phyloP scores from a whole-genome alignment of 2,888 invertebrate species.

The Drosophila putrida region DNA sequence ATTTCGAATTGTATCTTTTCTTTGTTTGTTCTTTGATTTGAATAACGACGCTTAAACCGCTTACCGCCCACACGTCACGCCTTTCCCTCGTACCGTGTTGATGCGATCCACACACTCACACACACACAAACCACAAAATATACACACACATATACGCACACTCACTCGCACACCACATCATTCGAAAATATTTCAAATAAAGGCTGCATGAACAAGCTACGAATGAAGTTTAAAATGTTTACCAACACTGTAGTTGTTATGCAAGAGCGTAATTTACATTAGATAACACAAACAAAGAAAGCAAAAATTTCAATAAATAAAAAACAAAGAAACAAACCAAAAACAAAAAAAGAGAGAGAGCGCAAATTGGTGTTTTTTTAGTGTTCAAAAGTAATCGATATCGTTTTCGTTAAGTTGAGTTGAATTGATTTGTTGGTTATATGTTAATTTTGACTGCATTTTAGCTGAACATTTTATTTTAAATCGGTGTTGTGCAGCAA shows the following conservation, averaged over 20 bases:
- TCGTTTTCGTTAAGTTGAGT: constrained; percentile 31
- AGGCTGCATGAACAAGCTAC: constrained; percentile 83
- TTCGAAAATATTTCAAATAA: constrained; percentile 26
- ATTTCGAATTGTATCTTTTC: constrained; percentile 73
- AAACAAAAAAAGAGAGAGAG: constrained; percentile 9
- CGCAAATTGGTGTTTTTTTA: constrained; percentile 46
- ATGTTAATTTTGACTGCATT: constrained; percentile 45
- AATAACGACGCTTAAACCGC: constrained; percentile 61
- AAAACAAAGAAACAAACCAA: constrained; percentile 10
- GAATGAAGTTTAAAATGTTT: constrained; percentile 65
- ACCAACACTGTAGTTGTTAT: constrained; percentile 55
- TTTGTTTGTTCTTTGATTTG: constrained; percentile 72
- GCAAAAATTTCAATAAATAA: no score
- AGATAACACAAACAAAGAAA: constrained; percentile 6
- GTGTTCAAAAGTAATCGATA: constrained; percentile 33
- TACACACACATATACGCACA: constrained; percentile 7
- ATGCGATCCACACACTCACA: constrained; percentile 34
- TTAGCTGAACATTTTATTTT: constrained; percentile 47
- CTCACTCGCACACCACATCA: constrained; percentile 6
- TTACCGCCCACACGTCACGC: constrained; percentile 62
- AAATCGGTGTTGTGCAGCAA: constrained; percentile 66
- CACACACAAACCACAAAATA: constrained; percentile 22
- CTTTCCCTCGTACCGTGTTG: constrained; percentile 39
- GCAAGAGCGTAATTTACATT: constrained; percentile 19
- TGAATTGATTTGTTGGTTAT: constrained; percentile 44